These are phyloP conservation scores for Callyntrura guangdongensis DNA, from an alignment of 2,888 invertebrate genomes.

Conservation along the genomic window DNA sequence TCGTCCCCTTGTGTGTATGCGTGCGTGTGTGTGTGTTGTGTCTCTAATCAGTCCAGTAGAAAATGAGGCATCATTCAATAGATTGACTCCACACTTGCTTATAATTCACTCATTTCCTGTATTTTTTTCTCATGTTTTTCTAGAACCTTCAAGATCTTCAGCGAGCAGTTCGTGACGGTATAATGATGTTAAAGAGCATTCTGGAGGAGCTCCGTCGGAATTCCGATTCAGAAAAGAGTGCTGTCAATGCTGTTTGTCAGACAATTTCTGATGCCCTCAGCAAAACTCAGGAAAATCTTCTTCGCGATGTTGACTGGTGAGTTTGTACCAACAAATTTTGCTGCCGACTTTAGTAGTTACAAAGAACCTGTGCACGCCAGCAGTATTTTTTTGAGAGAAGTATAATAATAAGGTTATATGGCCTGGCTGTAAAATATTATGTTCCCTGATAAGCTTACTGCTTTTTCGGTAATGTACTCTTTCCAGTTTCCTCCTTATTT, in stretches of 20 bases:
- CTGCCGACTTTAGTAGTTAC: not conserved
- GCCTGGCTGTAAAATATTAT: constrained; percentile 6
- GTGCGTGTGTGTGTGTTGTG: too few relatives aligned
- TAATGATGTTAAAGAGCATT: constrained; percentile 89
- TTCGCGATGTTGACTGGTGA: constrained; percentile 90
- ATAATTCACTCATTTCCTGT: constrained; percentile 20
- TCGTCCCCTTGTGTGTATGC: too few relatives aligned
- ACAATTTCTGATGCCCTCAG: constrained; percentile 90
- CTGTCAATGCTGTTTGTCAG: constrained; percentile 90
- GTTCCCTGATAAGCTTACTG: too few relatives aligned
- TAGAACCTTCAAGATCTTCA: constrained; percentile 88
- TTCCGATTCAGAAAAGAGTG: constrained; percentile 89
- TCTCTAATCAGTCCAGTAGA: too few relatives aligned
- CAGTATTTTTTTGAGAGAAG: not conserved
- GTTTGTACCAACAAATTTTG: constrained; percentile 83
- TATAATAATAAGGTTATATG: constrained; percentile 63
- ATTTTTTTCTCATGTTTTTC: constrained; percentile 12
- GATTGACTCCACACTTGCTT: too few relatives aligned
- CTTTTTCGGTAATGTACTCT: not conserved
- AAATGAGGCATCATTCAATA: too few relatives aligned
- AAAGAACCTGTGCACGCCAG: constrained; percentile 45
- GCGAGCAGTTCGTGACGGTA: constrained; percentile 90
- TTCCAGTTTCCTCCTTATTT: not conserved
- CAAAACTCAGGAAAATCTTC: constrained; percentile 89
- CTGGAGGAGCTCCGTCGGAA: constrained; percentile 90